phyloP scores from a whole-genome alignment of 2,888 invertebrate genomes.

The Hesperia comma region DNA sequence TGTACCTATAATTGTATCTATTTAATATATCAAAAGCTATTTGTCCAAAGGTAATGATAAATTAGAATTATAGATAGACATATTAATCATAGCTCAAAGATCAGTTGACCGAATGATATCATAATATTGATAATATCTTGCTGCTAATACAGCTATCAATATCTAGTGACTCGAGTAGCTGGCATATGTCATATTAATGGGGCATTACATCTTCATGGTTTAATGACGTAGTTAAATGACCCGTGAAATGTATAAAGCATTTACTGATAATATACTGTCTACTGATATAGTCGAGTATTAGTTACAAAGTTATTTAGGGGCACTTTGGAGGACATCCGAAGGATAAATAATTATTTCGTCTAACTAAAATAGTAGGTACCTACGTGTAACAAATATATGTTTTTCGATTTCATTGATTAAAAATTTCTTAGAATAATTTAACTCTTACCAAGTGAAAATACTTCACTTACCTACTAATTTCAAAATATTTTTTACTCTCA shows the following conservation, averaged over 20 bases:
- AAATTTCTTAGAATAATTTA: too few species aligned
- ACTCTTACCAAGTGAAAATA: too few species aligned
- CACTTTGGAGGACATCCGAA: background rate
- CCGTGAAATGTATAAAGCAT: conserved; percentile 14
- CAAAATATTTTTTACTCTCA: too few species aligned
- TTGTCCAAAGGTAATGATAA: too few species aligned
- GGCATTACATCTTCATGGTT: conserved; percentile 19
- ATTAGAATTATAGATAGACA: too few species aligned
- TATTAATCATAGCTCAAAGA: background rate
- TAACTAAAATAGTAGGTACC: too few species aligned
- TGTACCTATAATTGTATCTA: too few species aligned
- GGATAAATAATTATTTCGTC: too few species aligned
- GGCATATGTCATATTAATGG: conserved; percentile 24
- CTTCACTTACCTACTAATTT: too few species aligned
- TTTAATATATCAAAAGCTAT: too few species aligned
- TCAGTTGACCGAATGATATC: background rate
- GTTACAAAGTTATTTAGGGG: background rate
- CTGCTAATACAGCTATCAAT: conserved; percentile 4
- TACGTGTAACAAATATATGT: too few species aligned
- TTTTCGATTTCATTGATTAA: too few species aligned
- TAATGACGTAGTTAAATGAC: conserved; percentile 12
- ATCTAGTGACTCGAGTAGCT: background rate
- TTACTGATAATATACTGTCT: background rate
- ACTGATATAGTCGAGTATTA: background rate
- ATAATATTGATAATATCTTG: conserved; percentile 1